These are phyloP conservation scores for Charina bottae DNA, from an alignment of 2,113 vertebrate genomes.

Conservation along the genomic window DNA sequence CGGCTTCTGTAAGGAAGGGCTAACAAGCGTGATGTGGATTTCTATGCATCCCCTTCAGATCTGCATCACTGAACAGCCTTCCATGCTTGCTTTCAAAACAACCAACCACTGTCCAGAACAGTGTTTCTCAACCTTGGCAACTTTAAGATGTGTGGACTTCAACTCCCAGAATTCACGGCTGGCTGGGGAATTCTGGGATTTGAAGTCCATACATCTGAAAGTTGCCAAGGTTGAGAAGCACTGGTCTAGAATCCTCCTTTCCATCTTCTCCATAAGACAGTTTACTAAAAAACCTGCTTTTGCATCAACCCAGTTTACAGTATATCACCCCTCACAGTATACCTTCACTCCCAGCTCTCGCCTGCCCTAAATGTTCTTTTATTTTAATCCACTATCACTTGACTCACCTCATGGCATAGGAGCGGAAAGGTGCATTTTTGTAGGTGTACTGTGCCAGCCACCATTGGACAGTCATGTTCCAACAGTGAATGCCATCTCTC, in stretches of 20 bases:
- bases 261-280: background rate
- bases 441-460: slow-evolving; percentile 92
- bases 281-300: too few relatives aligned
- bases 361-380: background rate
- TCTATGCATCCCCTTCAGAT: background rate
- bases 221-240: background rate
- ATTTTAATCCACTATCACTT: background rate
- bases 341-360: too few relatives aligned
- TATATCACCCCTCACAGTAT: too few relatives aligned
- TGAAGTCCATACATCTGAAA: background rate
- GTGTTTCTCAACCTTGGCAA: background rate
- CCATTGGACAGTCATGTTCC: slow-evolving; percentile 96
- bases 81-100: background rate
- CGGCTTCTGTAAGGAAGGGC: too few relatives aligned
- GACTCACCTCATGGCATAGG: slow-evolving; percentile 81
- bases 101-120: background rate
- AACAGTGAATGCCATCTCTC: slow-evolving; percentile 89
- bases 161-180: background rate
- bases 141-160: background rate
- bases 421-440: slow-evolving; percentile 78
- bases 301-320: too few relatives aligned
- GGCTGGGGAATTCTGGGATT: background rate
- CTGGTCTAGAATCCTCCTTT: background rate
- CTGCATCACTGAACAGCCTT: background rate
- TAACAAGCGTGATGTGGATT: too few relatives aligned